Base-by-base conservation (phyloP, 2,113 vertebrate species). In the Sterna hirundo region DNA sequence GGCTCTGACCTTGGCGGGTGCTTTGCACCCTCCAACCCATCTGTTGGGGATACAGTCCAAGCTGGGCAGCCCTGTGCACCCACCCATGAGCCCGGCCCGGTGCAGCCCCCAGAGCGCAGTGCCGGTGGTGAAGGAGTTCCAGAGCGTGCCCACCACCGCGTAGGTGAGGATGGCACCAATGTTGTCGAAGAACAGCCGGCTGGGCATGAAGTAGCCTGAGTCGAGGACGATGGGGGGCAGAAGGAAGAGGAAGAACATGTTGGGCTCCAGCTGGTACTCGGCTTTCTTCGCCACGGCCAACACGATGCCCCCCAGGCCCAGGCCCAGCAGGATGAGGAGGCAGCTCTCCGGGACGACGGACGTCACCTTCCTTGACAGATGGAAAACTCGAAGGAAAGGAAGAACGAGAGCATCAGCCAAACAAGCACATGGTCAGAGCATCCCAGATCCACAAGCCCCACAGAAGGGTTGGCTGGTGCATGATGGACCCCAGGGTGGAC, bases 191-290 rank as follows among this genome's bases (percentile, higher is more conserved):
- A 99, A 99, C 47, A 99, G 98, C 5, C 99, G 97, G 42, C 99
- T 99, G 20, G 99, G 99, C 99, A 99, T 99, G 97, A 99, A 99
- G 97, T 99, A 99, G 5, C 99, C 99, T 0, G 99, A 99, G 83
- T 99, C 99, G 0, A 99, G 98, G 85, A 99, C 99, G 1, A 99
- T 99, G 86, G 99, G 99, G 17, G 99, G 99, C 91, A 99, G 97
- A 74, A 99, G 98, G 97, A 99, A 99, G 94, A 99, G 99, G 98
- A 99, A 99, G 98, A 99, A 99, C 94, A 99, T 99, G 94, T 98
- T 98, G 27, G 99, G 99, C 86, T 99, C 99, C 49, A 99, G 98
- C 97, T 99, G 99, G 95, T 99, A 99, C 88, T 99, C 98, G 2
- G 99, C 99, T 98, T 98, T 99, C 98, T 99, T 99, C 23, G 98